Evolutionary conservation across 1,140 invertebrate species (phyloP).

Genomic region (Drosophila pallidifrons): DNA sequence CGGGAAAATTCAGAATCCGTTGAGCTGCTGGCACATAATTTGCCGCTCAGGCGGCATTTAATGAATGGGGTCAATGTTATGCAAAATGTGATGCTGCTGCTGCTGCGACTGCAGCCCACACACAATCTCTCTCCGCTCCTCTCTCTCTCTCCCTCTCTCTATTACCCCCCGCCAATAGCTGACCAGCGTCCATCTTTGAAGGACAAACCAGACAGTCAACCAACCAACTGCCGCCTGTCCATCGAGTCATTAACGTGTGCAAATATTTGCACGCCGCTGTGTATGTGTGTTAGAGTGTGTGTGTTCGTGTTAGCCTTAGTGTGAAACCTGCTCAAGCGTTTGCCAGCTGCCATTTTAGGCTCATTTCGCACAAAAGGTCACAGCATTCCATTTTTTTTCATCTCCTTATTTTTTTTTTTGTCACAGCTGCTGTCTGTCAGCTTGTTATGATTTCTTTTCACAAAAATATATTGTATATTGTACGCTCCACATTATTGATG

Average conservation of each 20-base stretch:
- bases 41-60: slow-evolving; percentile 49
- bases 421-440: slow-evolving; percentile 42
- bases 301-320: slow-evolving; percentile 53
- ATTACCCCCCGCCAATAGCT: no score
- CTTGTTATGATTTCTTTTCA: slow-evolving; percentile 46
- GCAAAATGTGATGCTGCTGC: slow-evolving; percentile 58
- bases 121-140: background rate
- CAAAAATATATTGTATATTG: slow-evolving; percentile 14
- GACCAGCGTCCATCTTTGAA: background rate
- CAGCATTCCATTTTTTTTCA: slow-evolving; percentile 25
- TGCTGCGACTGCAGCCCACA: slow-evolving; percentile 20
- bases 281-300: slow-evolving; percentile 23
- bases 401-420: background rate
- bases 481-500: slow-evolving; percentile 27
- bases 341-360: slow-evolving; percentile 60
- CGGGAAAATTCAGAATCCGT: slow-evolving; percentile 58
- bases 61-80: slow-evolving; percentile 72
- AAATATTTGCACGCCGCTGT: slow-evolving; percentile 65
- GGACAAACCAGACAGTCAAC: background rate
- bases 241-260: slow-evolving; percentile 74
- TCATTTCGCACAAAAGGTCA: slow-evolving; percentile 63
- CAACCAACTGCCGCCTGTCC: slow-evolving; percentile 35
- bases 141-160: no score
- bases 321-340: slow-evolving; percentile 64
- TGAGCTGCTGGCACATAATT: slow-evolving; percentile 53